Conservation (phyloP, 2,113 vertebrate genomes). For the western clawed frog (Xenopus tropicalis) region DNA sequence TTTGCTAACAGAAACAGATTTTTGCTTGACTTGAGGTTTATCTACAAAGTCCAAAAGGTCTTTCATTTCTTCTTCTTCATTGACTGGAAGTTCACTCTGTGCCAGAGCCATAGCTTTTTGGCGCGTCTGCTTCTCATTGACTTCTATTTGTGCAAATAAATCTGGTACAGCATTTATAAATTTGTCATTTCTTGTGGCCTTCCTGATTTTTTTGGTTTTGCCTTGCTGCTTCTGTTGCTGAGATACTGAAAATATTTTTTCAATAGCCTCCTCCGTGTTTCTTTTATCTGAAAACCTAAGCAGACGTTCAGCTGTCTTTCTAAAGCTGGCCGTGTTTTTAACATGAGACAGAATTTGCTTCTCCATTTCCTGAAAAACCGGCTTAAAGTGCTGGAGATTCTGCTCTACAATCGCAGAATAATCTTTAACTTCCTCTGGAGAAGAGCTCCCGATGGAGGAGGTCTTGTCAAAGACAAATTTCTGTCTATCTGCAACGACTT, state of each 20-base stretch:
- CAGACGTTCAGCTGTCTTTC: constrained; percentile 84
- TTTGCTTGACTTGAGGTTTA: constrained; percentile 68
- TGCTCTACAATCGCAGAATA: constrained; percentile 78
- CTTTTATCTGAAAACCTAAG: constrained; percentile 87
- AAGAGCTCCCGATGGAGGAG: constrained; percentile 53
- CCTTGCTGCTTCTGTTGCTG: constrained; percentile 68
- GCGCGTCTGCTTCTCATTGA: constrained; percentile 82
- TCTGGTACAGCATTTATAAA: constrained; percentile 81
- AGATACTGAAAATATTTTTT: constrained; percentile 83
- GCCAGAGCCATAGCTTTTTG: constrained; percentile 77
- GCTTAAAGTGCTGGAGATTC: constrained; percentile 86
- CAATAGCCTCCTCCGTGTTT: constrained; percentile 81
- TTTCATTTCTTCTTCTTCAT: constrained; percentile 79
- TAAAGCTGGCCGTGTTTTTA: constrained; percentile 81
- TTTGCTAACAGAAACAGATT: constrained; percentile 60
- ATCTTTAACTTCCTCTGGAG: constrained; percentile 75
- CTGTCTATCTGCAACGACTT: constrained; percentile 78
- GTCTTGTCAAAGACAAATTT: constrained; percentile 84
- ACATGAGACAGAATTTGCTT: constrained; percentile 85
- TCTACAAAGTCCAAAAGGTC: constrained; percentile 87
- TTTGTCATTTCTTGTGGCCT: constrained; percentile 69
- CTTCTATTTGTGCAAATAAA: constrained; percentile 92
- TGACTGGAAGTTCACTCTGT: constrained; percentile 80
- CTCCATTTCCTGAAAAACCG: constrained; percentile 91
- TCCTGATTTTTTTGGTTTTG: constrained; percentile 72